phyloP scores from a whole-genome alignment of 37 sponge, comb jelly and placozoan species.

The Beroe forskalii region DNA sequence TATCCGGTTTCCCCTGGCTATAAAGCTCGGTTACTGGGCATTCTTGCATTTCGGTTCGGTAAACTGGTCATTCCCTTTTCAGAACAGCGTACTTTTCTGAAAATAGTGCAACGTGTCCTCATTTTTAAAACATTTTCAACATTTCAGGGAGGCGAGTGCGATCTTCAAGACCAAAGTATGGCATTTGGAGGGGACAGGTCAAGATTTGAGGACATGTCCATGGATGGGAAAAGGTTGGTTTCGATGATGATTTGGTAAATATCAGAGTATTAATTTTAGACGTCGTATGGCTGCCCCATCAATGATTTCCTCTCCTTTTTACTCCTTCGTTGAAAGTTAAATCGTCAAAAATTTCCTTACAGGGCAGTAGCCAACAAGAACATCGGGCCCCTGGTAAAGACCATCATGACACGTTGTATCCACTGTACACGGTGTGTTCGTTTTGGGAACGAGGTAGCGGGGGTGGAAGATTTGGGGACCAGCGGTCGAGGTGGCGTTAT shows the following conservation, averaged over 20 bases:
- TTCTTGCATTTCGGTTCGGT: too few species aligned
- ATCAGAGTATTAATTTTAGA: too few species aligned
- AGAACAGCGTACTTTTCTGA: too few species aligned
- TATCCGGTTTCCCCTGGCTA: too few species aligned
- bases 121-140: too few species aligned
- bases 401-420: slow-evolving; percentile 98
- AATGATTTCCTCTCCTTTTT: neutral
- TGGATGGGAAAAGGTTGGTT: slow-evolving; percentile 82
- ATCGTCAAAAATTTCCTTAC: too few species aligned
- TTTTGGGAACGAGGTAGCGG: slow-evolving; percentile 92
- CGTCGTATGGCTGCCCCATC: neutral
- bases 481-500: slow-evolving; percentile 94
- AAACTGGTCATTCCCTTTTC: too few species aligned
- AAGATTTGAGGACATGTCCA: slow-evolving; percentile 87
- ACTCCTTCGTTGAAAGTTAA: neutral
- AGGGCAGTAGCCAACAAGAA: slow-evolving; percentile 98
- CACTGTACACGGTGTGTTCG: slow-evolving; percentile 95
- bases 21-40: too few species aligned
- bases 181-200: slow-evolving; percentile 93
- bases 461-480: slow-evolving; percentile 95
- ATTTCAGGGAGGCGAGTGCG: slow-evolving; percentile 88
- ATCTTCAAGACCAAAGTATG: slow-evolving; percentile 96
- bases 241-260: too few species aligned
- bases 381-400: slow-evolving; percentile 96
- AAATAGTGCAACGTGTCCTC: too few species aligned